phyloP scores from a whole-genome alignment of 35 echinoderm and acorn worm species.

The Heliocidaris tuberculata region DNA sequence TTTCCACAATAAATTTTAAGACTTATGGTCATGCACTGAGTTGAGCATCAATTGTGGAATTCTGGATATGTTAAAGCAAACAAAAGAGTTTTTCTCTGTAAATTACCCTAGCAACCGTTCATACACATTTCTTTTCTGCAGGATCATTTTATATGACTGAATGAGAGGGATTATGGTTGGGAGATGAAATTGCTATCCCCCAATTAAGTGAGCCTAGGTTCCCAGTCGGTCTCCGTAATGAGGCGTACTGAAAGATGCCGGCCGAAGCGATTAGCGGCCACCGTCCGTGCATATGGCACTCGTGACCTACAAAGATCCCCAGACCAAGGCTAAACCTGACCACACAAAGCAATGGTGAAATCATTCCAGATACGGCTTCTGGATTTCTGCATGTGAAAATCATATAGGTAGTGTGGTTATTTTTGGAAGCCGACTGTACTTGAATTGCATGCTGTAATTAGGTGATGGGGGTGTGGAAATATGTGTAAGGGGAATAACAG shows the following conservation, averaged over 20 bases:
- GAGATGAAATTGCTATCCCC: constrained; percentile 2
- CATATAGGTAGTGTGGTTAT: neutral
- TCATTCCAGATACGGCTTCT: neutral
- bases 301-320: constrained; percentile 21
- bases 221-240: constrained; percentile 8
- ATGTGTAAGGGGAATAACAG: neutral
- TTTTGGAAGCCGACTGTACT: neutral
- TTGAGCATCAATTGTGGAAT: too few relatives aligned
- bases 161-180: neutral
- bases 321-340: constrained; percentile 22
- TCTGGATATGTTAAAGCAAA: too few relatives aligned
- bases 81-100: too few relatives aligned
- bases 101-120: neutral
- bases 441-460: neutral
- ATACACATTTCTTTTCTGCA: neutral
- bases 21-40: too few relatives aligned
- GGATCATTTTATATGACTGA: neutral
- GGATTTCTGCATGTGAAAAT: neutral
- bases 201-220: constrained; percentile 28
- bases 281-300: neutral
- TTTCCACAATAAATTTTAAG: too few relatives aligned
- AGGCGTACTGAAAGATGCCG: constrained; percentile 30
- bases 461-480: neutral
- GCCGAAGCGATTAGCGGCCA: constrained; percentile 12
- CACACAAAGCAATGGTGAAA: neutral